A percentile compares a stretch with the other conserved stretches of the same genome.
Conservation (phyloP, 2,888 invertebrate species). For the Pachydiplax longipennis region DNA sequence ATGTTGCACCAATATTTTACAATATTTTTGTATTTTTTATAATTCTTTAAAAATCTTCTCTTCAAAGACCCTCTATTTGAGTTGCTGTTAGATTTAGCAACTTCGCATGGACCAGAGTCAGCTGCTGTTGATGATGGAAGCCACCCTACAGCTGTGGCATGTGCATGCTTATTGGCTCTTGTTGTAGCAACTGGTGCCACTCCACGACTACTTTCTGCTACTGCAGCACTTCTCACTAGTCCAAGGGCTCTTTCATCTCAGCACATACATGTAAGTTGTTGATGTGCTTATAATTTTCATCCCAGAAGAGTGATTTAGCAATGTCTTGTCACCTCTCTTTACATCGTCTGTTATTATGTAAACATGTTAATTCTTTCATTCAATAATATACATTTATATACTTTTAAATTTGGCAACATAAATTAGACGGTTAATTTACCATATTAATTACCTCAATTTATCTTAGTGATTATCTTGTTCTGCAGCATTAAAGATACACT, state of each 20-base stretch:
- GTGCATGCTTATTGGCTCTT: constrained; percentile 89
- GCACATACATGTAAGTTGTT: constrained; percentile 72
- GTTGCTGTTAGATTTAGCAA: constrained; percentile 82
- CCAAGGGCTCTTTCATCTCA: constrained; percentile 78
- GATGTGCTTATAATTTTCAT: not conserved
- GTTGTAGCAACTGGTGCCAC: constrained; percentile 94
- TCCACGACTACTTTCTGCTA: constrained; percentile 85
- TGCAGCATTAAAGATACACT: too few species aligned
- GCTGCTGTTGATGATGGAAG: constrained; percentile 69
- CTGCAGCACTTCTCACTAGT: constrained; percentile 88
- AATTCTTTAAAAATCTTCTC: constrained; percentile 59
- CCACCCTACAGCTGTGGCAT: constrained; percentile 84
- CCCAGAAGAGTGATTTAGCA: fast-evolving
- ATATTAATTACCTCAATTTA: too few species aligned
- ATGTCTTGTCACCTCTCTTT: not conserved
- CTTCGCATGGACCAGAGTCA: constrained; percentile 69
- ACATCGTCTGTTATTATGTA: not conserved
- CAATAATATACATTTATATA: not conserved
- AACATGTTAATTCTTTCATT: not conserved
- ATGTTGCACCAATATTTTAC: too few species aligned
- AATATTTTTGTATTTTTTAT: not conserved
- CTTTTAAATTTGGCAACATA: not conserved
- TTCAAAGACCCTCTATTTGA: constrained; percentile 82
- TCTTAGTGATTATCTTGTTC: too few species aligned
- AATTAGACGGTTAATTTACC: too few species aligned